Conservation (phyloP, 2,797 vertebrate genomes). For the Pteropus rufus region DNA sequence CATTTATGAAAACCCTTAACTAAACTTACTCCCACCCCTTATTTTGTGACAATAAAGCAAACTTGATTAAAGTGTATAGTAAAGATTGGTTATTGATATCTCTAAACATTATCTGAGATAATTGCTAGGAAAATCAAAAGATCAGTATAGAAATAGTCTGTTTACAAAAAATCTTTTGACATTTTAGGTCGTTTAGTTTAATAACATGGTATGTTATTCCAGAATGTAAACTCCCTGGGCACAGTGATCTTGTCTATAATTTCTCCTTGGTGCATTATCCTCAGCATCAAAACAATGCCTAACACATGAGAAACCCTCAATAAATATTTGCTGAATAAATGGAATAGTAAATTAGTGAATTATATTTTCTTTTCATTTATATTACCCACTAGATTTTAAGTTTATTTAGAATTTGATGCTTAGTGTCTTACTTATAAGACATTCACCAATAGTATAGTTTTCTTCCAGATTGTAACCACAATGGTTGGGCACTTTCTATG, state of each 20-base stretch:
- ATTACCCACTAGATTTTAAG: background rate
- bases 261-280: background rate
- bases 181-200: background rate
- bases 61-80: background rate
- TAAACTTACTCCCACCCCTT: background rate
- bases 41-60: background rate
- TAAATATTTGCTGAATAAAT: background rate
- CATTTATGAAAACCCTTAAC: background rate
- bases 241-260: background rate
- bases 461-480: background rate
- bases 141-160: background rate
- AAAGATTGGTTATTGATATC: background rate
- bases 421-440: background rate
- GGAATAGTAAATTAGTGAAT: background rate
- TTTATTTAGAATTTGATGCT: background rate
- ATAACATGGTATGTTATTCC: background rate
- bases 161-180: background rate
- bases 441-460: background rate
- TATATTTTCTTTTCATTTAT: background rate
- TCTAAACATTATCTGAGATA: background rate
- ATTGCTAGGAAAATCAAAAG: background rate
- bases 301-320: accelerated
- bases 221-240: background rate
- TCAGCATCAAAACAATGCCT: background rate
- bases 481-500: background rate